Conservation (phyloP, 2,888 invertebrate genomes). For the Spisula solida region DNA sequence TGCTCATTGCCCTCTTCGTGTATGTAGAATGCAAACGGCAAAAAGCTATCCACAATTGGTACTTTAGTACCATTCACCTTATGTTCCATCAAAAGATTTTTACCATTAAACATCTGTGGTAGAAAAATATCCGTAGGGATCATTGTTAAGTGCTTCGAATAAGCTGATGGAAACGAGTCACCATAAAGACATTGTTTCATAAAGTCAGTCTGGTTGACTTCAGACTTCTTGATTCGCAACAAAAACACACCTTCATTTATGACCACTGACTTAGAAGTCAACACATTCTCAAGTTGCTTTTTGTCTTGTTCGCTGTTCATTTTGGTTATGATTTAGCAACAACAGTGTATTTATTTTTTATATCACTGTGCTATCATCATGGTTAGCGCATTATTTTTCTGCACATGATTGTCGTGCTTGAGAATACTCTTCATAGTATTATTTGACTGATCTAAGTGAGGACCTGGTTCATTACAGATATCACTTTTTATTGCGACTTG, state of each 20-base stretch:
- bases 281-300: constrained; percentile 16
- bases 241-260: constrained; percentile 38
- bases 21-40: constrained; percentile 24
- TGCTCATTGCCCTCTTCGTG: constrained; percentile 3
- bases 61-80: constrained; percentile 8
- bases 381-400: neutral
- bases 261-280: constrained; percentile 3
- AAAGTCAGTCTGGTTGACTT: constrained; percentile 20
- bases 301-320: constrained; percentile 36
- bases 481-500: neutral
- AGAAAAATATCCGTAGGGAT: constrained; percentile 36
- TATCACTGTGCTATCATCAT: neutral
- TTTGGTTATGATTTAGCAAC: neutral
- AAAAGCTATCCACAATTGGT: constrained; percentile 25
- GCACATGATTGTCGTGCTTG: neutral
- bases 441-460: neutral
- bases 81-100: constrained; percentile 38
- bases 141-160: constrained; percentile 26
- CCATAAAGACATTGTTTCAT: constrained; percentile 35
- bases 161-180: constrained; percentile 33
- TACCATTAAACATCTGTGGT: constrained; percentile 36
- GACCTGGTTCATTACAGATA: neutral
- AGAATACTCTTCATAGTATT: neutral
- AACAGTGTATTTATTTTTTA: neutral
- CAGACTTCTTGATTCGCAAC: constrained; percentile 17